Evolutionary conservation across 2,888 invertebrate species (phyloP), one percentile per base, ranked within the genome.

Genomic region (Helobdella robusta): DNA sequence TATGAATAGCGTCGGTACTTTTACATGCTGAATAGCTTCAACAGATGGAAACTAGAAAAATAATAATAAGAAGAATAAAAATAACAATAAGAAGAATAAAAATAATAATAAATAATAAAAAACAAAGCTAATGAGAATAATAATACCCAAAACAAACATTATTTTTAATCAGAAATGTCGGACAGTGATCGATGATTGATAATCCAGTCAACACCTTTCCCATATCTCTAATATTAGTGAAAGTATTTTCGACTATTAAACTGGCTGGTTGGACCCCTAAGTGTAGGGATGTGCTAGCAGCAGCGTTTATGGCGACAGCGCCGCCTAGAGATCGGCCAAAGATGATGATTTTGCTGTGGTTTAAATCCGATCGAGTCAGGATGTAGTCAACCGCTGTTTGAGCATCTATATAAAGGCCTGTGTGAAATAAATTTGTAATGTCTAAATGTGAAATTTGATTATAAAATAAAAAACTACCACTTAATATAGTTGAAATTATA

Each of bases 171-270:
- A 87, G 87, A 79, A 87, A 84, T 72, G 85, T 82, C 68, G 93
- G 93, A 72, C 94, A 81, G 82, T 87, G 88, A 69, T 85, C 83
- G 66, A 90, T 77, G 72, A 86, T 82, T 74, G 82, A 84, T 82
- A 86, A 85, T 75, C 87, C 86, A 71, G 93, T 84, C 72, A 94
- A 83, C 68, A 88, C 86, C 73, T 85, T 85, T 23, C 91, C 91
- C 86, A 94, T 91, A 70, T 90, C 90, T 36, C 91, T 91, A 79
- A 95, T 89, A 77, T 89, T 89, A 3, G 92, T 92, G 76, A 95
- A 95, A 2, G 93, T 93, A 79, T 95, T 95, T 80, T 95, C 94
- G 23, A 94, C 85, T 71, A 95, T 85, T 69, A 92, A 81, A 72
- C 89, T 90, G 85, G 50, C 50, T 15, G 32, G 18, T 18, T 4